These are phyloP conservation scores for Drosophila subpulchrella DNA, from an alignment of 1,140 invertebrate species.

Conservation along the genomic window DNA sequence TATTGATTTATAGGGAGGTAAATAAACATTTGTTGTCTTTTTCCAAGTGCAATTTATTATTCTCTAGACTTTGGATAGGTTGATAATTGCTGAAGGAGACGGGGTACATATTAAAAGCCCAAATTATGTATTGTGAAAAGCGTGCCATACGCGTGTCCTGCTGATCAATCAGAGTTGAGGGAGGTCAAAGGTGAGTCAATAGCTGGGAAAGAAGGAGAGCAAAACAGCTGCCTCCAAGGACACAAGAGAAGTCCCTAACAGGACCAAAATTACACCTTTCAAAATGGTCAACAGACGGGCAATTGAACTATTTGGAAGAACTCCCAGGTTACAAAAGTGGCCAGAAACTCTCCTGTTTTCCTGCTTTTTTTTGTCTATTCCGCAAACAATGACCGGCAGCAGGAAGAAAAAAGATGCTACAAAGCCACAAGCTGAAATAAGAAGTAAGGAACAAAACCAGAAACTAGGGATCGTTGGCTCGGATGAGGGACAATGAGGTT, in stretches of 20 bases:
- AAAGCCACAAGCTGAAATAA: slow-evolving; percentile 81
- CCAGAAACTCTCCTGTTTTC: slow-evolving; percentile 44
- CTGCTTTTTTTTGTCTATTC: slow-evolving; percentile 43
- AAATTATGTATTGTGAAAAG: slow-evolving; percentile 23
- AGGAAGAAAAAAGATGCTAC: slow-evolving; percentile 38
- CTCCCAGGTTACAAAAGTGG: slow-evolving; percentile 55
- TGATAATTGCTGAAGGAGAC: neutral
- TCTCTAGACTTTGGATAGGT: neutral
- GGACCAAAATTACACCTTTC: slow-evolving; percentile 75
- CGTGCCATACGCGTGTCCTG: slow-evolving; percentile 57
- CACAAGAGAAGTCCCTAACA: slow-evolving; percentile 17
- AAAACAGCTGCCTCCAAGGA: slow-evolving; percentile 34
- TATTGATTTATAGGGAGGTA: too few species aligned
- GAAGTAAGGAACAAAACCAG: slow-evolving; percentile 56
- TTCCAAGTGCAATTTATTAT: slow-evolving; percentile 8
- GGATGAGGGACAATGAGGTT: slow-evolving; percentile 48
- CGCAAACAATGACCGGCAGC: slow-evolving; percentile 40
- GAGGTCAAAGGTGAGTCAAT: slow-evolving; percentile 36
- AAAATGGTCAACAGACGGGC: slow-evolving; percentile 70
- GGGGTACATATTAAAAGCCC: slow-evolving; percentile 4
- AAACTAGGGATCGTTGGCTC: slow-evolving; percentile 47
- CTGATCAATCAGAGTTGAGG: slow-evolving; percentile 17
- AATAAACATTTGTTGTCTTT: neutral
- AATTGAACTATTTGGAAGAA: slow-evolving; percentile 58
- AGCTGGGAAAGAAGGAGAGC: slow-evolving; percentile 4